Percentiles rank a stretch among this genome's conserved stretches.
phyloP scores from a whole-genome alignment of 2,113 vertebrate species.

The Trachemys scripta region DNA sequence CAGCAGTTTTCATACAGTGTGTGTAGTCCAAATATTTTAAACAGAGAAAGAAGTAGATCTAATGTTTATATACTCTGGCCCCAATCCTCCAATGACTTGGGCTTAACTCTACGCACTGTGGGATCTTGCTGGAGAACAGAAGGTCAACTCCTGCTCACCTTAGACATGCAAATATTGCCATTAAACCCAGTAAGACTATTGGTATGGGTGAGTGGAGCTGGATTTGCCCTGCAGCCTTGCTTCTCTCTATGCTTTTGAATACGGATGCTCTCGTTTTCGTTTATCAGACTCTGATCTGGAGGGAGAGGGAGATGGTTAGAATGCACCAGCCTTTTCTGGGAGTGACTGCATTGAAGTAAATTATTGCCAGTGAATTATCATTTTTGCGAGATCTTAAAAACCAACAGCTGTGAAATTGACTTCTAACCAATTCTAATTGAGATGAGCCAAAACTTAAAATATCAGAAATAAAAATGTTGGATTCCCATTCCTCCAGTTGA shows the following conservation, averaged over 20 bases:
- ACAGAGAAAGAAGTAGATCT: background rate
- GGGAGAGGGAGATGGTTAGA: constrained; percentile 46
- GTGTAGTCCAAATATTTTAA: constrained; percentile 21
- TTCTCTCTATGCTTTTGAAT: background rate
- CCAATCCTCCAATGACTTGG: background rate
- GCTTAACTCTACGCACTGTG: background rate
- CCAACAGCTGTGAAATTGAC: constrained; percentile 84
- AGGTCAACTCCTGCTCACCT: background rate
- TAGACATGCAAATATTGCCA: background rate
- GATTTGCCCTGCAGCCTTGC: background rate
- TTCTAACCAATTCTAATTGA: constrained; percentile 82
- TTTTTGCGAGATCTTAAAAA: constrained; percentile 81
- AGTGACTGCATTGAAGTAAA: constrained; percentile 55
- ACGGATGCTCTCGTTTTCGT: background rate
- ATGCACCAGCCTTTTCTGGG: constrained; percentile 24
- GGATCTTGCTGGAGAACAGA: background rate
- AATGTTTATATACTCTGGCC: background rate
- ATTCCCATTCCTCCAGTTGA: background rate
- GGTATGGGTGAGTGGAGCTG: background rate
- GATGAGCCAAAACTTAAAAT: constrained; percentile 68
- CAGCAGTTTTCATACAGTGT: constrained; percentile 17
- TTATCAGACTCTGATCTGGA: background rate
- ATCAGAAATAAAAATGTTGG: constrained; percentile 70
- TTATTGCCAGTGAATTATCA: constrained; percentile 73
- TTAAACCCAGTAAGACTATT: background rate